Percentiles rank a stretch among this genome's conserved stretches.
Conservation (phyloP, 2,888 invertebrate species). For the Unio pictorum region DNA sequence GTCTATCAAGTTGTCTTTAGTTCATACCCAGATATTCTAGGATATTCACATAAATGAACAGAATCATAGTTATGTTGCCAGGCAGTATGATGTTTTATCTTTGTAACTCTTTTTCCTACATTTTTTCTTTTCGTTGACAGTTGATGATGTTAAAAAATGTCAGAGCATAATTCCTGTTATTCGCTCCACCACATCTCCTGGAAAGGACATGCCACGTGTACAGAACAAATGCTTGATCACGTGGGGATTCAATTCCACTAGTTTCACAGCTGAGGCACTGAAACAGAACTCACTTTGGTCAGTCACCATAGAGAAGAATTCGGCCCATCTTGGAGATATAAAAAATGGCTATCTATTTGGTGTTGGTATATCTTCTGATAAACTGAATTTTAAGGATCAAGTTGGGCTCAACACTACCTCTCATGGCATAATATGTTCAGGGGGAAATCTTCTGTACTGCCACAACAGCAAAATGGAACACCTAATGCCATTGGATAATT, state of each 20-base stretch:
- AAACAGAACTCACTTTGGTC: slow-evolving; percentile 56
- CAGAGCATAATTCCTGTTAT: slow-evolving; percentile 54
- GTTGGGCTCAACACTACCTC: slow-evolving; percentile 61
- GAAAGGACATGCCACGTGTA: slow-evolving; percentile 47
- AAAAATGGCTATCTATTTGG: slow-evolving; percentile 66
- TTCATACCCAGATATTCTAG: slow-evolving; percentile 3
- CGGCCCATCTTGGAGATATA: slow-evolving; percentile 56
- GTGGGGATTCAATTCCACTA: slow-evolving; percentile 67
- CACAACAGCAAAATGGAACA: slow-evolving; percentile 56
- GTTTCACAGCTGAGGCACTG: slow-evolving; percentile 64
- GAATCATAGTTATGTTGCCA: too few relatives aligned
- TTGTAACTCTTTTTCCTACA: background rate
- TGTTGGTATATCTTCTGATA: slow-evolving; percentile 58
- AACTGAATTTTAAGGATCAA: slow-evolving; percentile 59
- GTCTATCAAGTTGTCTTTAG: slow-evolving; percentile 1
- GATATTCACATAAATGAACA: too few relatives aligned
- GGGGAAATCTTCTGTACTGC: slow-evolving; percentile 53
- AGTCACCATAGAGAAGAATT: slow-evolving; percentile 62
- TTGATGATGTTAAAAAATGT: slow-evolving; percentile 42
- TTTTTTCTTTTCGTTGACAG: slow-evolving; percentile 25
- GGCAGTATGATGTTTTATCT: background rate
- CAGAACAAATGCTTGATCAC: slow-evolving; percentile 64
- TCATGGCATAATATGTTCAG: slow-evolving; percentile 59
- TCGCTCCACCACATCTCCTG: slow-evolving; percentile 50
- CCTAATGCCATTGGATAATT: slow-evolving; percentile 52